Conservation (phyloP, 2,888 invertebrate species). For the Phasia obesa region DNA sequence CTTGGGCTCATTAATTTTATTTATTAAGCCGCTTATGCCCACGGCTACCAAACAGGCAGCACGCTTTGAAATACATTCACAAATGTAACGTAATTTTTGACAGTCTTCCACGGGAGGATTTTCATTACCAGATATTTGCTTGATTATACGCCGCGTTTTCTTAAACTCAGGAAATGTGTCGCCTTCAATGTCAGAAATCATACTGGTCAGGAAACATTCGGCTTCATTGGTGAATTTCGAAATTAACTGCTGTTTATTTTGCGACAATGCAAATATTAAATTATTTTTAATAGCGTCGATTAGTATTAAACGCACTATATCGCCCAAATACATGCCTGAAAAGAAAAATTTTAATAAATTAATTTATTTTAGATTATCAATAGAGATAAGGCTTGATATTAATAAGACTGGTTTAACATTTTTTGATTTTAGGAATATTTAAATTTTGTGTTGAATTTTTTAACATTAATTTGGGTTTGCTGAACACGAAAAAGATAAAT, state of each 20-base stretch:
- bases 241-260: constrained; percentile 71
- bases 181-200: constrained; percentile 97
- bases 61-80: constrained; percentile 93
- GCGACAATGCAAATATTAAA: constrained; percentile 78
- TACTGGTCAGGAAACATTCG: constrained; percentile 96
- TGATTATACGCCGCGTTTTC: constrained; percentile 91
- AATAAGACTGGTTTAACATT: too few relatives aligned
- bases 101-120: constrained; percentile 94
- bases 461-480: too few relatives aligned
- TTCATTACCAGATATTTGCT: constrained; percentile 85
- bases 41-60: constrained; percentile 96
- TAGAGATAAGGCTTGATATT: too few relatives aligned
- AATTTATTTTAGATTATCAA: too few relatives aligned
- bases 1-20: constrained; percentile 92
- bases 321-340: constrained; percentile 98
- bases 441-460: too few relatives aligned
- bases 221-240: constrained; percentile 78
- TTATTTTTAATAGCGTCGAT: constrained; percentile 90
- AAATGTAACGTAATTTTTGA: constrained; percentile 93
- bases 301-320: constrained; percentile 92
- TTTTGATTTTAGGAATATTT: too few relatives aligned
- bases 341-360: not conserved
- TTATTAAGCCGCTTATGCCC: constrained; percentile 92
- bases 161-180: constrained; percentile 90
- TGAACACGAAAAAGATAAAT: too few relatives aligned